Evolutionary conservation across 2,888 invertebrate genomes (phyloP).

Genomic region (Pseudoips prasinana): DNA sequence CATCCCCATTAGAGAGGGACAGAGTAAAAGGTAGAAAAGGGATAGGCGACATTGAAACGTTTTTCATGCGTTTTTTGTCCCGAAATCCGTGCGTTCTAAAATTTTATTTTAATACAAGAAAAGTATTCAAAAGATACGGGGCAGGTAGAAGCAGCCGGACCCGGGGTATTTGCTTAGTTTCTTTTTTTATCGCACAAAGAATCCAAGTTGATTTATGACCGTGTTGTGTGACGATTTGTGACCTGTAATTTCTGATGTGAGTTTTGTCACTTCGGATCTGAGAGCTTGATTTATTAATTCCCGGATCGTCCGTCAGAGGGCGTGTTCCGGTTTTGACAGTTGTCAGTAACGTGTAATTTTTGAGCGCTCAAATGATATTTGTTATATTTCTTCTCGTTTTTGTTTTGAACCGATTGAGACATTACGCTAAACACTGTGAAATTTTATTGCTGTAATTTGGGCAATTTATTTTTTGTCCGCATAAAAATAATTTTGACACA

Average conservation of each 20-base stretch:
- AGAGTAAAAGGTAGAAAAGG: conserved; percentile 34
- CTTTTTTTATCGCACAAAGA: conserved; percentile 71
- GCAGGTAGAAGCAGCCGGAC: conserved; percentile 69
- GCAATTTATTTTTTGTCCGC: conserved; percentile 17
- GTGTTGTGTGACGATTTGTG: conserved; percentile 78
- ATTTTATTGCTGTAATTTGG: conserved; percentile 28
- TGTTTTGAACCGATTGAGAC: conserved; percentile 33
- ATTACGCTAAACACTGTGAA: conserved; percentile 30
- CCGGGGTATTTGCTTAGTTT: conserved; percentile 76
- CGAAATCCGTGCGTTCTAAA: conserved; percentile 73
- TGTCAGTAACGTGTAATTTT: conserved; percentile 62
- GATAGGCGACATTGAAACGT: conserved; percentile 60
- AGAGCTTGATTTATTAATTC: conserved; percentile 75
- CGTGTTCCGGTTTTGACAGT: conserved; percentile 67
- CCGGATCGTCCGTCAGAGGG: conserved; percentile 46
- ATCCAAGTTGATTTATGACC: conserved; percentile 74
- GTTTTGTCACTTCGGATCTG: conserved; percentile 72
- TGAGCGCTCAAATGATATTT: conserved; percentile 31
- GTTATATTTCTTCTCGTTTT: conserved; percentile 31
- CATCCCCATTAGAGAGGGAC: conserved; percentile 60
- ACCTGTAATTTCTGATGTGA: conserved; percentile 77
- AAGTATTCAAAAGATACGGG: conserved; percentile 77
- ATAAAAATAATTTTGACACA: conserved; percentile 17
- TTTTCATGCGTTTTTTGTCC: conserved; percentile 77
- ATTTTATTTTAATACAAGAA: conserved; percentile 80